Percentiles rank a stretch among this genome's conserved stretches.
These are phyloP conservation scores for Drosophila dunni DNA, from an alignment of 1,140 invertebrate genomes.

Conservation along the genomic window DNA sequence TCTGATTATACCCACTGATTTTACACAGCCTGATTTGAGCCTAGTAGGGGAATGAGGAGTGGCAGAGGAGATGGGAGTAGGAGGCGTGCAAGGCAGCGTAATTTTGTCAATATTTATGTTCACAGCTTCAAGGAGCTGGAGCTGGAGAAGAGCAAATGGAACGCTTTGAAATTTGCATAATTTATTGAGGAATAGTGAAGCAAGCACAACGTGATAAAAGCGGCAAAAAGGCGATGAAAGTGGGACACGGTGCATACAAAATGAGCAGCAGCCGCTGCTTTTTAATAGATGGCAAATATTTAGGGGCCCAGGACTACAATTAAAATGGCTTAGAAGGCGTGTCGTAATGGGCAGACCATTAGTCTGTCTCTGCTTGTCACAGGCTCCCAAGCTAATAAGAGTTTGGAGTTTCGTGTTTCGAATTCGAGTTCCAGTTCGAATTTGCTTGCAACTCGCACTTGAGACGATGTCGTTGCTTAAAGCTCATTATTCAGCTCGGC, in stretches of 20 bases:
- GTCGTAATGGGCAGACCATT: conserved; percentile 47
- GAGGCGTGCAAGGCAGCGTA: conserved; percentile 3
- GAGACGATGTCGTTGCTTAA: conserved; percentile 1
- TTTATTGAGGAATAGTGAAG: conserved; percentile 21
- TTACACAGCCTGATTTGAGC: not conserved
- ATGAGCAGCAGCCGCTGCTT: conserved; percentile 30
- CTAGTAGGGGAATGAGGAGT: not conserved
- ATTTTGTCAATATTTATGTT: conserved; percentile 64
- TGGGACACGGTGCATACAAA: conserved; percentile 25
- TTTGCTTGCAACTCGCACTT: conserved; percentile 20
- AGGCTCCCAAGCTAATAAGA: not conserved
- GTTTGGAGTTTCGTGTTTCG: not conserved
- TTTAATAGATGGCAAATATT: conserved; percentile 34
- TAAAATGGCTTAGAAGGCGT: conserved; percentile 50
- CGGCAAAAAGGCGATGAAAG: too few species aligned
- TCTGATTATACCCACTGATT: not conserved
- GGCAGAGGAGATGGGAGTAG: not conserved
- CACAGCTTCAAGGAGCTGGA: conserved; percentile 28
- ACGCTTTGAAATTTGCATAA: conserved; percentile 65
- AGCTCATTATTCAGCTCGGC: conserved; percentile 60
- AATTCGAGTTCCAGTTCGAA: not conserved
- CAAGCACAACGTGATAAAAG: too few species aligned
- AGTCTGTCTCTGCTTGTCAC: conserved; percentile 9
- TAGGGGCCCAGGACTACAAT: conserved; percentile 49
- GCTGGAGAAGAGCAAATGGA: conserved; percentile 25